Percentiles rank a stretch among this genome's conserved stretches.
These are phyloP conservation scores for Patella vulgata DNA, from an alignment of 1,140 invertebrate species.

Conservation along the genomic window DNA sequence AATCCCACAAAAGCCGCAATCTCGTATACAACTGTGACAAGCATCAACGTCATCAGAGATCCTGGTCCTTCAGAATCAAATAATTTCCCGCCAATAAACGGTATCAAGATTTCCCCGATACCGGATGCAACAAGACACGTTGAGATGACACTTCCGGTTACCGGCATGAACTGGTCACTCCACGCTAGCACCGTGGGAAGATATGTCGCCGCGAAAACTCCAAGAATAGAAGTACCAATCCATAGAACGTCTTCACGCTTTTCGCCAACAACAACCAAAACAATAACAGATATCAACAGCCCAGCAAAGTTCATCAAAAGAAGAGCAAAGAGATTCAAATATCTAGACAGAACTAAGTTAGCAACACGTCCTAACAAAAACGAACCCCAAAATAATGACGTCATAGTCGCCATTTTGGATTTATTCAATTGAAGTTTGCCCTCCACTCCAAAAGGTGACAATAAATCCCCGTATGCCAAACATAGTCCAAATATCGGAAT, in stretches of 20 bases:
- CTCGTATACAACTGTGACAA: too few relatives aligned
- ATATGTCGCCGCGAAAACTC: conserved; percentile 17
- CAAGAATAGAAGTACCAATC: conserved; percentile 19
- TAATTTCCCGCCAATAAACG: conserved; percentile 12
- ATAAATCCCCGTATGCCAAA: conserved; percentile 18
- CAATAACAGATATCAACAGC: background rate
- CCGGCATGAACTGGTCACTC: conserved; percentile 7
- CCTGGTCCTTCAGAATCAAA: background rate
- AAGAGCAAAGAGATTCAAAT: conserved; percentile 6
- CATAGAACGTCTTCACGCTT: conserved; percentile 7
- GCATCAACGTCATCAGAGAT: conserved; percentile 7
- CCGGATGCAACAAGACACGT: conserved; percentile 9
- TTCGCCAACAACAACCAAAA: background rate
- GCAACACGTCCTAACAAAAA: conserved; percentile 13
- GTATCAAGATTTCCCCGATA: conserved; percentile 21
- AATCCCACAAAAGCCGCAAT: too few relatives aligned
- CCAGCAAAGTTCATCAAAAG: conserved; percentile 10
- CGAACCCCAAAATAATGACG: conserved; percentile 18
- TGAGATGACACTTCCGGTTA: conserved; percentile 13
- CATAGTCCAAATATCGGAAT: conserved; percentile 20
- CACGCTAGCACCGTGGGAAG: conserved; percentile 23
- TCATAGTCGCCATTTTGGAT: conserved; percentile 11
- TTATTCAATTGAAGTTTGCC: conserved; percentile 12
- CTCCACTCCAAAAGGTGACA: conserved; percentile 13
- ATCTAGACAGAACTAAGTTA: conserved; percentile 12